A percentile compares a stretch with the other conserved stretches of the same genome.
Conservation (phyloP, 2,113 vertebrate genomes). For the Odocoileus virginianus region DNA sequence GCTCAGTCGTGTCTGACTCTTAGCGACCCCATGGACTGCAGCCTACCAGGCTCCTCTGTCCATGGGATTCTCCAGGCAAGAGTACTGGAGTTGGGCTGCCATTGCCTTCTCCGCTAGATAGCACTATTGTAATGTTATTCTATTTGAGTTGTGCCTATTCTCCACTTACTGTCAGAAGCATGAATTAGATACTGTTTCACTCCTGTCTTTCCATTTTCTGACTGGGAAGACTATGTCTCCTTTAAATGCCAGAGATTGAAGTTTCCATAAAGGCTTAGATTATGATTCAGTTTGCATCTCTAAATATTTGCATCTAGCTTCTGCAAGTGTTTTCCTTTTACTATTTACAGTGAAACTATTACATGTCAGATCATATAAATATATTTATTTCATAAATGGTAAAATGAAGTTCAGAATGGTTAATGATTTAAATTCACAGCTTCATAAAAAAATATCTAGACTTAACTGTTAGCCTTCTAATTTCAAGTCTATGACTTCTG, state of each 20-base stretch:
- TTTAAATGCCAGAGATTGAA: not conserved
- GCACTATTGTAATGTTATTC: not conserved
- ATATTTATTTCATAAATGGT: not conserved
- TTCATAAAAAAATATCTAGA: not conserved
- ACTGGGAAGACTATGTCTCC: not conserved
- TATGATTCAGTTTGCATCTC: not conserved
- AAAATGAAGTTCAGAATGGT: not conserved
- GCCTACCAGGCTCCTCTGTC: too few species aligned
- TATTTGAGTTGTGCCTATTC: not conserved
- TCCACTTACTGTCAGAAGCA: not conserved
- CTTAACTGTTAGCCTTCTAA: not conserved
- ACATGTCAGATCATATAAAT: not conserved
- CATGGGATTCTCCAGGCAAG: too few species aligned
- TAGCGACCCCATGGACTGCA: too few species aligned
- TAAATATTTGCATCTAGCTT: not conserved
- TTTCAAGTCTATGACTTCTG: not conserved
- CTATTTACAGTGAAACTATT: not conserved
- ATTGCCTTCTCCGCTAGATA: not conserved
- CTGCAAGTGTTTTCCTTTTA: not conserved
- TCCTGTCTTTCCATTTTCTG: not conserved
- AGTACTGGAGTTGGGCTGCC: too few species aligned
- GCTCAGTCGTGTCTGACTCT: accelerated
- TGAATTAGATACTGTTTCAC: not conserved
- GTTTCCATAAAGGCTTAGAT: not conserved
- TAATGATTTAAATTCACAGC: not conserved